These are phyloP conservation scores for Eupithecia exiguata DNA, from an alignment of 2,888 invertebrate genomes.

Conservation along the genomic window DNA sequence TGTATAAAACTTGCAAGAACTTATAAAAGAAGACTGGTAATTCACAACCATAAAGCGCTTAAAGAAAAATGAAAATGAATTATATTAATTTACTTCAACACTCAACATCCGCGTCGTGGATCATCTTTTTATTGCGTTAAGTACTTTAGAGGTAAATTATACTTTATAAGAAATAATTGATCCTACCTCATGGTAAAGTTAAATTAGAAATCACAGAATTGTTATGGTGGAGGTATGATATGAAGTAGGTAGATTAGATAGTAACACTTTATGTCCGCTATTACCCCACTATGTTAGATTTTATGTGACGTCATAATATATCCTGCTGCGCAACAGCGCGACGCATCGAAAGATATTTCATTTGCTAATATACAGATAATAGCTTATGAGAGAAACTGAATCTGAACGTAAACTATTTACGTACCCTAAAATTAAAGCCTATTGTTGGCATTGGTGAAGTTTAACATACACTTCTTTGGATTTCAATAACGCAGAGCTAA, in stretches of 20 bases:
- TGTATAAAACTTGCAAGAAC: conserved; percentile 19
- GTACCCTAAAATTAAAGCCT: not conserved
- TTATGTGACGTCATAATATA: not conserved
- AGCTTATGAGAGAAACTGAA: not conserved
- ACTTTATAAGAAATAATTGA: not conserved
- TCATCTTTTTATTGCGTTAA: not conserved
- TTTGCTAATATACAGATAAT: not conserved
- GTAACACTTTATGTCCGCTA: not conserved
- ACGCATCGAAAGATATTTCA: not conserved
- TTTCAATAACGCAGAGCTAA: not conserved
- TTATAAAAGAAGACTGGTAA: conserved; percentile 18
- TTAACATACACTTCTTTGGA: not conserved
- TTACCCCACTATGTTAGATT: not conserved
- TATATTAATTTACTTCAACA: conserved; percentile 1
- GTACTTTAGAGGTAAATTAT: not conserved
- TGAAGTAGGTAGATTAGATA: not conserved
- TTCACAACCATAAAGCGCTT: conserved; percentile 20
- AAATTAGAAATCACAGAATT: not conserved
- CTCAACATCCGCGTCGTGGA: conserved; percentile 5
- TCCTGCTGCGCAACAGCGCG: not conserved
- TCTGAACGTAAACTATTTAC: not conserved
- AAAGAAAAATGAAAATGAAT: conserved; percentile 31
- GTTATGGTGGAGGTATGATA: not conserved
- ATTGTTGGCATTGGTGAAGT: not conserved
- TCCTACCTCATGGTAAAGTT: not conserved